phyloP scores from a whole-genome alignment of 2,113 vertebrate genomes.

The Tringa solitaria region DNA sequence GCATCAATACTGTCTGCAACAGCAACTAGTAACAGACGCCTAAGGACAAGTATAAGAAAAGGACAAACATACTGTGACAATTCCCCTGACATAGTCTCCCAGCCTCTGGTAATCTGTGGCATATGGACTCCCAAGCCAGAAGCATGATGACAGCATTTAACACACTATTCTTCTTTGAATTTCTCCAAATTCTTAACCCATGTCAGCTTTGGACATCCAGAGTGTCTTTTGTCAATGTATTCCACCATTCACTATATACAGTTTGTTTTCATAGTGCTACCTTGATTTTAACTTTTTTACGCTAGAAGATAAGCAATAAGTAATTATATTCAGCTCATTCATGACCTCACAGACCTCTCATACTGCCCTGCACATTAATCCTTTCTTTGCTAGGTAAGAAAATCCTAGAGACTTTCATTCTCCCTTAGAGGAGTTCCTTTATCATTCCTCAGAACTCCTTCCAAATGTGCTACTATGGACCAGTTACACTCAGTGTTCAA shows the following conservation, averaged over 20 bases:
- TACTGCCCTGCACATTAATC: not conserved
- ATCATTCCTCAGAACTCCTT: not conserved
- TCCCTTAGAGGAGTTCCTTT: not conserved
- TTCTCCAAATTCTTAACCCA: not conserved
- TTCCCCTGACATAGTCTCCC: not conserved
- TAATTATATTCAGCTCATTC: not conserved
- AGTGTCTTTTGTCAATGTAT: not conserved
- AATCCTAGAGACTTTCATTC: not conserved
- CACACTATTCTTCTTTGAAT: not conserved
- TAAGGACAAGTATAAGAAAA: not conserved
- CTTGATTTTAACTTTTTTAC: not conserved
- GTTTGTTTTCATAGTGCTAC: not conserved
- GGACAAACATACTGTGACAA: not conserved
- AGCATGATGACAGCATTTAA: not conserved
- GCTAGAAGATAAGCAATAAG: not conserved
- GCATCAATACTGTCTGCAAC: not conserved
- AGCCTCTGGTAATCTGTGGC: not conserved
- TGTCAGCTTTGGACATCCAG: not conserved
- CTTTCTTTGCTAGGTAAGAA: not conserved
- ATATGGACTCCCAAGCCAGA: not conserved
- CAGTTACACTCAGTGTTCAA: not conserved
- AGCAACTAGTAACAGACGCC: not conserved
- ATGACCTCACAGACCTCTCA: not conserved
- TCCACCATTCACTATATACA: fast-evolving
- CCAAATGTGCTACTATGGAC: not conserved